Percentiles rank a stretch among this genome's conserved stretches.
These are phyloP conservation scores for Sinonovacula constricta DNA, from an alignment of 1,140 invertebrate species.

Conservation along the genomic window DNA sequence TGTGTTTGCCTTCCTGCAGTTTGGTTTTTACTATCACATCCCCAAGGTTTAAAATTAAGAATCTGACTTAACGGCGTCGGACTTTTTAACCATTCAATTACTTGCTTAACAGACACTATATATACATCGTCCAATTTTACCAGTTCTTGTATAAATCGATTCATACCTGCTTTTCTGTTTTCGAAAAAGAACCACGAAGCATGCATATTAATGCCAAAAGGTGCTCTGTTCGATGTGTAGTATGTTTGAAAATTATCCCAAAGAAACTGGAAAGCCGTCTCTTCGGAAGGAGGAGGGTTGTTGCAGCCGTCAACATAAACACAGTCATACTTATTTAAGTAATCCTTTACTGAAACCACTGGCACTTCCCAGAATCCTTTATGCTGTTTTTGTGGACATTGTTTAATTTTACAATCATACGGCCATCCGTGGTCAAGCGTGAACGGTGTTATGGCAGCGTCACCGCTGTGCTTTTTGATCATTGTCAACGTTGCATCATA, in stretches of 20 bases:
- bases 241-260: conserved; percentile 68
- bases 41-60: conserved; percentile 61
- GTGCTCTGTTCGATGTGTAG: conserved; percentile 63
- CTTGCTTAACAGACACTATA: conserved; percentile 64
- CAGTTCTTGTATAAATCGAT: conserved; percentile 63
- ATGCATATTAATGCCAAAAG: conserved; percentile 68
- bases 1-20: too few species aligned
- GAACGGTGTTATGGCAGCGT: conserved; percentile 59
- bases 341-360: conserved; percentile 61
- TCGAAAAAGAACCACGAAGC: conserved; percentile 65
- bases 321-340: conserved; percentile 59
- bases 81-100: conserved; percentile 67
- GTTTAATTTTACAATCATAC: conserved; percentile 64
- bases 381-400: conserved; percentile 59
- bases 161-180: conserved; percentile 61
- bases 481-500: conserved; percentile 70
- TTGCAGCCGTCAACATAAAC: conserved; percentile 64
- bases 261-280: conserved; percentile 60
- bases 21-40: conserved; percentile 41
- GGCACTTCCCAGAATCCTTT: conserved; percentile 71
- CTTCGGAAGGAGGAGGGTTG: conserved; percentile 54
- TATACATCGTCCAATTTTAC: conserved; percentile 66
- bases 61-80: conserved; percentile 59
- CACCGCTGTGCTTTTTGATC: conserved; percentile 35
- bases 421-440: conserved; percentile 67